These are phyloP conservation scores for Lasioglossum marginatum DNA, from an alignment of 2,888 invertebrate species.

Conservation along the genomic window DNA sequence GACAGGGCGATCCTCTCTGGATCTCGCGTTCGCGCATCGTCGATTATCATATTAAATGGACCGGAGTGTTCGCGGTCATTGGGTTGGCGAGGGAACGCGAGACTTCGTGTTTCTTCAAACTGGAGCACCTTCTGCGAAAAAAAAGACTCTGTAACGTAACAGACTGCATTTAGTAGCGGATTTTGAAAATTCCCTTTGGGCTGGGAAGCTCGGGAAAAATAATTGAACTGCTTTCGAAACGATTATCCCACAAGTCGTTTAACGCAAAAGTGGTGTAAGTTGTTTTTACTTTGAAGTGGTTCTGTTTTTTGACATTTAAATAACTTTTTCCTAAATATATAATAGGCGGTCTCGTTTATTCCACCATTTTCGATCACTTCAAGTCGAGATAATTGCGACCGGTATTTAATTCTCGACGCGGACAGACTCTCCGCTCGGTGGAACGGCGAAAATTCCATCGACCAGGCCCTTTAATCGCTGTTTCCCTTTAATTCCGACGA, in stretches of 20 bases:
- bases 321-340: too few relatives aligned
- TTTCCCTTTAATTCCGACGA: slow-evolving; percentile 44
- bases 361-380: too few relatives aligned
- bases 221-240: background rate
- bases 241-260: background rate
- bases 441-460: background rate
- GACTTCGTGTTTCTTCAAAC: slow-evolving; percentile 24
- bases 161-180: background rate
- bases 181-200: background rate
- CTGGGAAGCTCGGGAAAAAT: background rate
- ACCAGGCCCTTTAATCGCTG: background rate
- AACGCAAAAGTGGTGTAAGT: too few relatives aligned
- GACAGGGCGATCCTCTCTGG: slow-evolving; percentile 55
- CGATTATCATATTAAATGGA: slow-evolving; percentile 78
- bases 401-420: background rate
- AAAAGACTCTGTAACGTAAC: background rate
- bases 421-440: background rate
- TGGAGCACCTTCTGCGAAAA: background rate
- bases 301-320: background rate
- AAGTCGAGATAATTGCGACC: background rate
- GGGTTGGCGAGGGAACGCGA: slow-evolving; percentile 65
- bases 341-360: too few relatives aligned
- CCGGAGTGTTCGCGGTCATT: slow-evolving; percentile 75
- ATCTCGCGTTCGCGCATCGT: slow-evolving; percentile 56
- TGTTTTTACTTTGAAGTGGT: background rate